These are phyloP conservation scores for Amyelois transitella DNA, from an alignment of 1,140 invertebrate species.

Conservation along the genomic window DNA sequence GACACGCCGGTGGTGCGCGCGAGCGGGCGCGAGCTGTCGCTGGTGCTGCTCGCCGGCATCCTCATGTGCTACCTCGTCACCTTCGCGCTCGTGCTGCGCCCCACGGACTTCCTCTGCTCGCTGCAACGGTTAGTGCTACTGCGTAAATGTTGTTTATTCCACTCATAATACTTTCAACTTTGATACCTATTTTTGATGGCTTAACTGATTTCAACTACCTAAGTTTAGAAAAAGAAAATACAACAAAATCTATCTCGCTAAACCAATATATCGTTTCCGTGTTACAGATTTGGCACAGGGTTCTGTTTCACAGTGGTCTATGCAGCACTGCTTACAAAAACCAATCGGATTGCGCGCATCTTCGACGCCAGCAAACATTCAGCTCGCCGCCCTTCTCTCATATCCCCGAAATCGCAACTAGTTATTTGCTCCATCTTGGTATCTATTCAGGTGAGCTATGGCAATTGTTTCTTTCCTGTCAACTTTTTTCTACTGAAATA, in stretches of 20 bases:
- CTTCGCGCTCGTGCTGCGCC: constrained; percentile 86
- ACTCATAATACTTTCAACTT: too few species aligned
- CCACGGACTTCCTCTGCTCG: constrained; percentile 84
- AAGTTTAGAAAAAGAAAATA: too few species aligned
- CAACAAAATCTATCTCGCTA: too few species aligned
- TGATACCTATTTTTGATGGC: too few species aligned
- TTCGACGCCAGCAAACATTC: constrained; percentile 92
- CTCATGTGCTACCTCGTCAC: constrained; percentile 93
- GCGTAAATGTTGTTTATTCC: too few species aligned
- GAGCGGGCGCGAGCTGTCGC: constrained; percentile 91
- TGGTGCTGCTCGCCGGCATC: constrained; percentile 90
- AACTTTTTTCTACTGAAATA: background rate
- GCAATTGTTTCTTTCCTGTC: background rate
- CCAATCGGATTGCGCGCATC: constrained; percentile 92
- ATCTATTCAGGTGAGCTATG: constrained; percentile 81
- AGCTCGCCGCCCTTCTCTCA: constrained; percentile 91
- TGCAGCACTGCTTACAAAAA: constrained; percentile 92
- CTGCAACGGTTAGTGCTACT: constrained; percentile 80
- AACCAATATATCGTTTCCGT: too few species aligned
- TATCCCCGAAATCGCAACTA: constrained; percentile 94
- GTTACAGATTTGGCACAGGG: constrained; percentile 85
- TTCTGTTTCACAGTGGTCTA: constrained; percentile 95
- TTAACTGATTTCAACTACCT: too few species aligned
- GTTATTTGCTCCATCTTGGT: constrained; percentile 90
- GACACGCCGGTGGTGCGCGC: constrained; percentile 93